A percentile compares a stretch with the other conserved stretches of the same genome.
phyloP scores from a whole-genome alignment of 2,113 vertebrate species.

The Phocoena phocoena region DNA sequence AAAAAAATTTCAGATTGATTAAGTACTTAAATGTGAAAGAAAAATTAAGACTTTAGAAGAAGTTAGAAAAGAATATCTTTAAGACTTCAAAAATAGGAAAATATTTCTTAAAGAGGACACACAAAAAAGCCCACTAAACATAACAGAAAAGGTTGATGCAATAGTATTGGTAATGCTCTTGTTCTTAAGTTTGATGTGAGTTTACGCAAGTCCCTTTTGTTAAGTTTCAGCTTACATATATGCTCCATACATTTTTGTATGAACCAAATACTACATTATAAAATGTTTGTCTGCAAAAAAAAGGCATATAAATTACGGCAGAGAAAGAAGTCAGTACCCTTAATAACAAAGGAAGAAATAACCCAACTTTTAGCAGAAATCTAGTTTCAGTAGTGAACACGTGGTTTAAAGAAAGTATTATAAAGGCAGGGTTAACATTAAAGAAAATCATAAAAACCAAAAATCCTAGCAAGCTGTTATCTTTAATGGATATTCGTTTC shows the following conservation, averaged over 20 bases:
- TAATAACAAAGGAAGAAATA: not conserved
- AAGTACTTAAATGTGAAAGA: not conserved
- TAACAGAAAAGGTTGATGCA: not conserved
- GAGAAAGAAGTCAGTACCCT: not conserved
- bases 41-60: not conserved
- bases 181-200: not conserved
- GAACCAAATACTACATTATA: not conserved
- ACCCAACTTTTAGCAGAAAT: not conserved
- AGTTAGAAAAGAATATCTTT: not conserved
- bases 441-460: conserved; percentile 8
- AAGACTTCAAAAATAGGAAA: conserved; percentile 10
- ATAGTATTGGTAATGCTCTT: not conserved
- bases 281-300: not conserved
- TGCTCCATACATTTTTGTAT: not conserved
- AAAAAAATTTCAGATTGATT: not conserved
- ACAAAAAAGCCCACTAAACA: not conserved
- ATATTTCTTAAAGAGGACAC: conserved; percentile 2
- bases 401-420: not conserved
- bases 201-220: not conserved
- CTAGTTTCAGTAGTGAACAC: not conserved
- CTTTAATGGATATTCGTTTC: conserved; percentile 9
- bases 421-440: not conserved
- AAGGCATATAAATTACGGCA: not conserved
- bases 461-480: not conserved
- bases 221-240: not conserved